Base-by-base conservation (phyloP, 2,113 vertebrate species). In the Pungitius pungitius region DNA sequence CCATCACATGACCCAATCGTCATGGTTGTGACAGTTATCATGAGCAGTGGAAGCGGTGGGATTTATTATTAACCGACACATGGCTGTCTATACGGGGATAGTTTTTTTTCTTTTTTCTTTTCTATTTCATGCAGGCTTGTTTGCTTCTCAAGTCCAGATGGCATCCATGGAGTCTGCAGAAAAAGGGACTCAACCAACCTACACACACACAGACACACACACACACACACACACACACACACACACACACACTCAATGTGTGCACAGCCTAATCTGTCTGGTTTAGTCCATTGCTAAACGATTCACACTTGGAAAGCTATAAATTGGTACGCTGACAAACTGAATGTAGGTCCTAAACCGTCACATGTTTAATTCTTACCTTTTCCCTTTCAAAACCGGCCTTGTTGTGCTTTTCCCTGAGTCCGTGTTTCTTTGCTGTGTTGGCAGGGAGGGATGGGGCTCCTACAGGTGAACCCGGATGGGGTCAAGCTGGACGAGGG, bases 401-500 rank as follows among this genome's bases (percentile, higher is more conserved):
- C 26, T 24, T 14, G 10, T 18, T 59, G 18, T 30, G 11, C 57
- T 8, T 52, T 15, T 54, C 14, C 20, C 30, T 61, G 14, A 75
- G 8, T 20, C 11, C 8, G 24, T 65, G 11, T 68, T n/a, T 52
- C 27, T 80, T 35, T n/a, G 14, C 55, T 77, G 42, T 56, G 45
- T 17, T 56, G 82, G 47, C 80, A 99, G 98, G 94, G 93, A 65
- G 98, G 97, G 70, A 98, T 99, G 98, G 98, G 98, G 64, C 91
- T 95, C 54, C 87, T 99, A 12, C 92, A 93, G 79, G 95, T 99
- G 24, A 93, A 91, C 0, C 85, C 93, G 72, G 95, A 98, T 37
- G 97, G 97, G 3, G 94, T 99, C 65, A 95, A 92, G 72, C 89
- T 99, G 76, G 96, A 99, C 57, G 95, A 99, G n/a, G 97, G 97